Percentiles rank a stretch among this genome's conserved stretches.
These are phyloP conservation scores for Charaxes varanes DNA, from an alignment of 1,140 invertebrate species.

Conservation along the genomic window DNA sequence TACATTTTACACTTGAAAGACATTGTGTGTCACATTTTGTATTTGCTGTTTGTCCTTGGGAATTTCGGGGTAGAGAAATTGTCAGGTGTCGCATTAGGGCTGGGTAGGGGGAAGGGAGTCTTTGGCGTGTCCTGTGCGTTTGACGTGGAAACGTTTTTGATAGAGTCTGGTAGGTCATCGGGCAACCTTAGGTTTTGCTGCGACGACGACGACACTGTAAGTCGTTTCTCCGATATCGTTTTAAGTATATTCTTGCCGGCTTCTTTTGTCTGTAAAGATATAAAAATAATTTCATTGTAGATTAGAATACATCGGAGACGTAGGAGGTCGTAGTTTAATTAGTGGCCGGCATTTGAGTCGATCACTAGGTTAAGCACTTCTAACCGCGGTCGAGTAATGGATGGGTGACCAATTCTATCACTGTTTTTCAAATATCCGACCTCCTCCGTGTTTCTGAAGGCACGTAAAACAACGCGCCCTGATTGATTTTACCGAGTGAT, in stretches of 20 bases:
- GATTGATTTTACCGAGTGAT: too few relatives aligned
- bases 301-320: too few relatives aligned
- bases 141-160: constrained; percentile 48
- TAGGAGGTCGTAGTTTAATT: too few relatives aligned
- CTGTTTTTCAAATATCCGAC: too few relatives aligned
- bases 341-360: too few relatives aligned
- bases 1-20: constrained; percentile 25
- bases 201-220: constrained; percentile 33
- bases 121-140: constrained; percentile 44
- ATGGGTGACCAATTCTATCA: too few relatives aligned
- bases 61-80: constrained; percentile 58
- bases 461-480: too few relatives aligned
- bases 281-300: constrained; percentile 23
- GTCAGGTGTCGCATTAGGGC: constrained; percentile 47
- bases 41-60: constrained; percentile 44
- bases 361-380: too few relatives aligned
- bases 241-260: constrained; percentile 91
- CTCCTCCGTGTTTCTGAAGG: too few relatives aligned
- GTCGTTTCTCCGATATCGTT: constrained; percentile 78
- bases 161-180: constrained; percentile 52
- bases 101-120: constrained; percentile 34
- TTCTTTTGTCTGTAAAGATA: constrained; percentile 88
- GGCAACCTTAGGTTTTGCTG: constrained; percentile 32
- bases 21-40: constrained; percentile 48
- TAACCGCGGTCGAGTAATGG: too few relatives aligned